Evolutionary conservation across 2,113 vertebrate genomes (phyloP).

Genomic region (Elanoides forficatus): DNA sequence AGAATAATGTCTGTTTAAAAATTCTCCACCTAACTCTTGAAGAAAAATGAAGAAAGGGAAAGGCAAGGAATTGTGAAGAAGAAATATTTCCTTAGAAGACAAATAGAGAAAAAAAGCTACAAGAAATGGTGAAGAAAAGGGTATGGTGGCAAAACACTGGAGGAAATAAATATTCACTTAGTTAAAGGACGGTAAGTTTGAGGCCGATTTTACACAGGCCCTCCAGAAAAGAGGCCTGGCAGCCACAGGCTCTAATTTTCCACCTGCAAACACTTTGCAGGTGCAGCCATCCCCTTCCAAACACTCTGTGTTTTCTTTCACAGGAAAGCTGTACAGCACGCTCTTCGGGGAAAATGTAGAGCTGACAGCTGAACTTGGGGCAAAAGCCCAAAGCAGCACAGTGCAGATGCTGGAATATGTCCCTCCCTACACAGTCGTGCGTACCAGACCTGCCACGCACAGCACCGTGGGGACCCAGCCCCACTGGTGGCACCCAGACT

Average conservation of each 20-base stretch:
- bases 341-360: neutral
- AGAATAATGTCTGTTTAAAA: neutral
- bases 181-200: neutral
- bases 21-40: neutral
- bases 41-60: neutral
- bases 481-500: neutral
- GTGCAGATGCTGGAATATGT: neutral
- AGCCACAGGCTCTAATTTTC: neutral
- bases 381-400: neutral
- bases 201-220: neutral
- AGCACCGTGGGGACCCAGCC: neutral
- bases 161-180: neutral
- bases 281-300: slow-evolving; percentile 21
- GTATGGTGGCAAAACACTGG: neutral
- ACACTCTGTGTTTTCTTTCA: neutral
- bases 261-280: neutral
- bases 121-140: neutral
- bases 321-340: neutral
- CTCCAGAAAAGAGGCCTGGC: slow-evolving; percentile 3
- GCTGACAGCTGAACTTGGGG: neutral
- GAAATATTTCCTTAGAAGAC: neutral
- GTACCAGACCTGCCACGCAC: neutral
- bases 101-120: neutral
- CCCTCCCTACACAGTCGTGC: rapidly evolving
- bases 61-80: neutral